These are phyloP conservation scores for Holothuria glaberrima DNA, from an alignment of 35 echinoderm and acorn worm species.

Conservation along the genomic window DNA sequence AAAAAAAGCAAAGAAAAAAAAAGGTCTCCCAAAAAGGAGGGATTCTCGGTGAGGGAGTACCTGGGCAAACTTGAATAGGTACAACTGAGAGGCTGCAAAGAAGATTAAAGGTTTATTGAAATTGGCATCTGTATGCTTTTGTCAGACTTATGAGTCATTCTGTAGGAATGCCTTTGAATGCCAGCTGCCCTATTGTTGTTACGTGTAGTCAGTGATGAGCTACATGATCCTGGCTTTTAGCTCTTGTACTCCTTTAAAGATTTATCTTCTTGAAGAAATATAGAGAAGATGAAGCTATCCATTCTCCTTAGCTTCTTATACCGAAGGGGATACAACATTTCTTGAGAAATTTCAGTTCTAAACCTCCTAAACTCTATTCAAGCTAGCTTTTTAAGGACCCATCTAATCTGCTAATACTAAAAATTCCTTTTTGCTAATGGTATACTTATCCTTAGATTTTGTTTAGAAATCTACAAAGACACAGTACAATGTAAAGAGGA, in stretches of 20 bases:
- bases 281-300: not conserved
- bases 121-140: not conserved
- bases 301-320: conserved; percentile 15
- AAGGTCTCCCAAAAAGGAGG: too few species aligned
- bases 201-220: not conserved
- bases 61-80: too few species aligned
- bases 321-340: not conserved
- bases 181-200: not conserved
- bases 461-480: not conserved
- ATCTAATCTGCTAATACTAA: conserved; percentile 22
- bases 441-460: too few species aligned
- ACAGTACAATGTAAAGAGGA: not conserved
- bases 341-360: not conserved
- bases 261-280: conserved; percentile 20
- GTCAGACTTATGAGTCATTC: conserved; percentile 9
- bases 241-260: not conserved
- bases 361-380: conserved; percentile 6
- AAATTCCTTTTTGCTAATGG: not conserved
- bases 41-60: too few species aligned
- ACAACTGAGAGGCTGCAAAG: not conserved
- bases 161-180: conserved; percentile 3
- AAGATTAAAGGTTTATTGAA: conserved; percentile 41
- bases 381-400: not conserved
- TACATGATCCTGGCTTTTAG: conserved; percentile 2
- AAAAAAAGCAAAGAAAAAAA: too few species aligned